phyloP scores from a whole-genome alignment of 2,797 vertebrate species.

The Gobionotothen gibberifrons region DNA sequence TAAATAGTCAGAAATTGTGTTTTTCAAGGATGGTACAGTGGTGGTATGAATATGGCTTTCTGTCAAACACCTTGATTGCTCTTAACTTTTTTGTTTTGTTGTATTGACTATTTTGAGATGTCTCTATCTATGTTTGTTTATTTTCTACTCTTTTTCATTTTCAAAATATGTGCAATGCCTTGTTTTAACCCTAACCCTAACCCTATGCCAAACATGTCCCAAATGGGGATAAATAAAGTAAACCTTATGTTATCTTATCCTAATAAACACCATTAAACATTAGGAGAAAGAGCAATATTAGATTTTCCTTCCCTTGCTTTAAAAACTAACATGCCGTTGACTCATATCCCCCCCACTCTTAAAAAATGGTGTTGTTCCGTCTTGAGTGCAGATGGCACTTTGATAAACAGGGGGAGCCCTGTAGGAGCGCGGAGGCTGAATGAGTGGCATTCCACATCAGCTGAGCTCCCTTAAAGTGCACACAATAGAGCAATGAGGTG shows the following conservation, averaged over 20 bases:
- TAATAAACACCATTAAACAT: not conserved
- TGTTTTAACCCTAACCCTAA: too few relatives aligned
- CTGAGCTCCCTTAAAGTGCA: conserved; percentile 83
- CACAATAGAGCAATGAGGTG: conserved; percentile 86
- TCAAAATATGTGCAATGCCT: too few relatives aligned
- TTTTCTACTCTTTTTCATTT: too few relatives aligned
- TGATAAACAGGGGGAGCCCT: conserved; percentile 77
- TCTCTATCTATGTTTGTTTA: too few relatives aligned
- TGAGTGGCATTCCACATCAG: conserved; percentile 85
- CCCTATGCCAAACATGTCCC: too few relatives aligned
- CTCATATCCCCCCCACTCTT: conserved; percentile 33
- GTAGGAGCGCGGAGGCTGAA: conserved; percentile 71
- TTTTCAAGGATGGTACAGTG: too few relatives aligned
- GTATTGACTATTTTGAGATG: too few relatives aligned
- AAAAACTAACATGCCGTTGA: not conserved
- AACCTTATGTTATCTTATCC: not conserved
- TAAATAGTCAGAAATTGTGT: too few relatives aligned
- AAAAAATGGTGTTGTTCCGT: conserved; percentile 51
- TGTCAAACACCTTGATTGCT: too few relatives aligned
- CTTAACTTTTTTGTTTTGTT: too few relatives aligned
- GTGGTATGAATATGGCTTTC: too few relatives aligned
- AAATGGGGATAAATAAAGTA: too few relatives aligned
- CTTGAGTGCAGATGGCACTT: conserved; percentile 75
- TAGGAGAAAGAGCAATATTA: not conserved
- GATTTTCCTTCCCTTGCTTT: not conserved